Base-by-base conservation (phyloP, 2,888 invertebrate species). In the Clunio marinus region DNA sequence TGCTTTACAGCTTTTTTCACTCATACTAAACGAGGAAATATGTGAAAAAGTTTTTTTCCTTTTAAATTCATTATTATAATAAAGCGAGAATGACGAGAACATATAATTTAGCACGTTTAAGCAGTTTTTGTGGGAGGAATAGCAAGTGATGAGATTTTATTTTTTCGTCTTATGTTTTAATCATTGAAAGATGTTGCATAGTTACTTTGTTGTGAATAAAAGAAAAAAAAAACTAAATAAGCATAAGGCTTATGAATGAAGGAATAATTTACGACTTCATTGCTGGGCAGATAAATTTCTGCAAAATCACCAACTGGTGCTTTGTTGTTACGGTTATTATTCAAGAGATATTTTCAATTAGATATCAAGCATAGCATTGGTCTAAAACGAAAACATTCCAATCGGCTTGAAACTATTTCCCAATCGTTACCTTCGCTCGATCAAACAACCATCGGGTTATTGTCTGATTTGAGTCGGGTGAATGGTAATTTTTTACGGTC, bases 401-500 rank as follows among this genome's bases (percentile, higher is more conserved):
- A 45, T 45, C 45, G n/a, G n/a, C n/a, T n/a, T n/a, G n/a, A n/a
- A 51, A 22, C 51, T 51, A 7, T 51, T 51, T 7, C n/a, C n/a
- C n/a, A n/a, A n/a, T n/a, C 41, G 35, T 32, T 32, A 32, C 35
- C 35, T 32, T 4, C 51, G n/a, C n/a, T n/a, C n/a, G n/a, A 51
- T 20, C 51, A 7, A 22, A 17, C 51, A 51, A 51, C 20, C 41
- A 15, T 13, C 41, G 51, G 17, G 51, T 51, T 51, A 51, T 22
- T 22, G 51, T 51, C 51, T 51, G 51, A 51, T 51, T 51, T 22
- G 22, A 32, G 51, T 2, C 5, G 22, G 22, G 51, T 22, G 17
- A 51, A 51, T 51, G 51, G 51, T 51, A 22, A 51, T 51, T 51
- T 51, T 51, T 17, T 51, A 51, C 22, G 51, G 51, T 51, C 51